Percentiles rank a stretch among this genome's conserved stretches.
phyloP scores from a whole-genome alignment of 1,140 invertebrate species.

The Ditylenchus dipsaci region DNA sequence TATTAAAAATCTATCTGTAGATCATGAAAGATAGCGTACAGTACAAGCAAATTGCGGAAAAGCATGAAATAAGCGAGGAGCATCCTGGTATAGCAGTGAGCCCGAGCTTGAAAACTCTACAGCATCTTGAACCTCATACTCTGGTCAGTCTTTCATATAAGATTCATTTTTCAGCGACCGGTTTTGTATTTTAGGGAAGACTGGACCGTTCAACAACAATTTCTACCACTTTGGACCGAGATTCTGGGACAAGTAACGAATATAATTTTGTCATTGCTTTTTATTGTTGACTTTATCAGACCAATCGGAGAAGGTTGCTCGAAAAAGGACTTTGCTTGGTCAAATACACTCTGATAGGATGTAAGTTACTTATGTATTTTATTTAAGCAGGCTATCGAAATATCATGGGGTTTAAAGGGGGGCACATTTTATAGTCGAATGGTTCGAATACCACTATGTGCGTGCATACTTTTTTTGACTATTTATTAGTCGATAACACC shows the following conservation, averaged over 20 bases:
- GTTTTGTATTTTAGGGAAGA: background rate
- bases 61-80: slow-evolving; percentile 48
- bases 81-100: slow-evolving; percentile 49
- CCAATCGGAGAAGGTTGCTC: slow-evolving; percentile 52
- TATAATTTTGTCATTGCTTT: too few relatives aligned
- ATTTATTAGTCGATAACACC: too few relatives aligned
- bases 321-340: slow-evolving; percentile 45
- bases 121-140: background rate
- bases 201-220: background rate
- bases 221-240: slow-evolving; percentile 42
- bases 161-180: background rate
- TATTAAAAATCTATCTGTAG: slow-evolving; percentile 18
- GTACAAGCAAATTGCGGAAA: slow-evolving; percentile 52
- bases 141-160: background rate
- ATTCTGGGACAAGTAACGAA: slow-evolving; percentile 39
- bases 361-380: slow-evolving; percentile 34
- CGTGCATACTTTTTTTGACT: too few relatives aligned
- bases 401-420: too few relatives aligned
- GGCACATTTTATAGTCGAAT: too few relatives aligned
- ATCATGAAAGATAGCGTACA: slow-evolving; percentile 42
- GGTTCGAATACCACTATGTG: too few relatives aligned
- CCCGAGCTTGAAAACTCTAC: slow-evolving; percentile 32
- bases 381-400: too few relatives aligned
- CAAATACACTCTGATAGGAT: slow-evolving; percentile 46
- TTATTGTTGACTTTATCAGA: slow-evolving; percentile 4